Conservation (phyloP, 2,113 vertebrate genomes). For the Eulemur macaco region DNA sequence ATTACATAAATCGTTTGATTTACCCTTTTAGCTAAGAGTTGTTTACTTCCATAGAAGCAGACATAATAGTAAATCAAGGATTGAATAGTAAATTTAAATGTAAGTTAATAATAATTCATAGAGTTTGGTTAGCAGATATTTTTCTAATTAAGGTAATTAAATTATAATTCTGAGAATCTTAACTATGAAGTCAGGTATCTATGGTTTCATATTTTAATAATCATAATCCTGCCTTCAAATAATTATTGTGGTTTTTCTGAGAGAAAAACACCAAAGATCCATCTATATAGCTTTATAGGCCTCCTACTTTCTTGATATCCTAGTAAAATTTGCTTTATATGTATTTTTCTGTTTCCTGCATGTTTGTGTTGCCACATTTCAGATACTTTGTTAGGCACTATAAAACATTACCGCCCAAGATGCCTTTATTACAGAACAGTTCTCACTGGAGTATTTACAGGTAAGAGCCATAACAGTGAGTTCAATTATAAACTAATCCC, state of each 20-base stretch:
- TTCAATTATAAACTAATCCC: constrained; percentile 31
- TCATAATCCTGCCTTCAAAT: not conserved
- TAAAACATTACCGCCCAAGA: constrained; percentile 95
- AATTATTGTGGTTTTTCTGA: not conserved
- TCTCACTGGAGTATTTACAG: constrained; percentile 94
- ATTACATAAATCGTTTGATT: not conserved
- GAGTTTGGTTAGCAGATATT: not conserved
- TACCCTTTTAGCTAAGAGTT: not conserved
- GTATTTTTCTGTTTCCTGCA: constrained; percentile 80
- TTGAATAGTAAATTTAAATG: constrained; percentile 6
- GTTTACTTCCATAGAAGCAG: not conserved
- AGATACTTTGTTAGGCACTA: constrained; percentile 91
- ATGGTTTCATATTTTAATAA: constrained; percentile 2
- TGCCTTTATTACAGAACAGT: constrained; percentile 94
- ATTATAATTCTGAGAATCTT: not conserved
- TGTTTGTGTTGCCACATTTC: constrained; percentile 81
- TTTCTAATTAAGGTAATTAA: not conserved
- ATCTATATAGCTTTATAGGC: not conserved
- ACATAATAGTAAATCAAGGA: not conserved
- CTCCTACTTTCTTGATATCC: constrained; percentile 21
- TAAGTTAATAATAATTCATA: not conserved
- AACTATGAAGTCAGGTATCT: not conserved
- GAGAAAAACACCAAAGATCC: not conserved
- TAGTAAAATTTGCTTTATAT: constrained; percentile 63
- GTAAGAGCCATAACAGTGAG: constrained; percentile 85